Evolutionary conservation across 2,888 invertebrate species (phyloP).

Genomic region (Cephus sareptanus): DNA sequence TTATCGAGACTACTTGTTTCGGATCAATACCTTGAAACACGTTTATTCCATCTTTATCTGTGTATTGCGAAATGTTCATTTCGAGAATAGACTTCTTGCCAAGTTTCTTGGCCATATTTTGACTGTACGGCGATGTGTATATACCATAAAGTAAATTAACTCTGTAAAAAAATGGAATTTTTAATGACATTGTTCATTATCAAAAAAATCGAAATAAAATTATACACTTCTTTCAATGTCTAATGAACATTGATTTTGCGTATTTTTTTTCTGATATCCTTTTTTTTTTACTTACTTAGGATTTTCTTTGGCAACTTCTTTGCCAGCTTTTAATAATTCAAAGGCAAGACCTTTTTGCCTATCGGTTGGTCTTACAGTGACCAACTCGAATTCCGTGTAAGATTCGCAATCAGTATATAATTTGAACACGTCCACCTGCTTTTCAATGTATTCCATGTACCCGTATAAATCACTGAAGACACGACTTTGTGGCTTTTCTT

Average conservation of each 20-base stretch:
- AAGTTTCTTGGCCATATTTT: not conserved
- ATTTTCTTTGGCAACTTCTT: not conserved
- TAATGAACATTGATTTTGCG: not conserved
- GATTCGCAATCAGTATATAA: slow-evolving; percentile 5
- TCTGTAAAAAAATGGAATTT: not conserved
- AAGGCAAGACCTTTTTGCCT: slow-evolving; percentile 5
- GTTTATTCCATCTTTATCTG: not conserved
- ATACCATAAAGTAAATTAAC: not conserved
- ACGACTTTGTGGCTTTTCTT: not conserved
- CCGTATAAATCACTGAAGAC: slow-evolving; percentile 5
- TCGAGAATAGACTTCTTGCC: not conserved
- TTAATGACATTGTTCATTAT: not conserved
- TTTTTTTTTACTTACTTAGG: not conserved
- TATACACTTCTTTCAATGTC: not conserved
- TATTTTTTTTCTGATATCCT: not conserved
- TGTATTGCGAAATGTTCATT: not conserved
- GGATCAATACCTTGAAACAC: slow-evolving; percentile 14
- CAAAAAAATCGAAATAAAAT: not conserved
- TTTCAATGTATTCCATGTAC: not conserved
- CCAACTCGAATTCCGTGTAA: slow-evolving; percentile 9
- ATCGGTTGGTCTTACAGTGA: not conserved
- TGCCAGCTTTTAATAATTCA: slow-evolving; percentile 10
- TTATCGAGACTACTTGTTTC: slow-evolving; percentile 8
- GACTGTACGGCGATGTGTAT: not conserved
- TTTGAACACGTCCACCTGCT: not conserved